Evolutionary conservation across 37 sponge, comb jelly and placozoan genomes (phyloP).

Genomic region (Geodia barretti): DNA sequence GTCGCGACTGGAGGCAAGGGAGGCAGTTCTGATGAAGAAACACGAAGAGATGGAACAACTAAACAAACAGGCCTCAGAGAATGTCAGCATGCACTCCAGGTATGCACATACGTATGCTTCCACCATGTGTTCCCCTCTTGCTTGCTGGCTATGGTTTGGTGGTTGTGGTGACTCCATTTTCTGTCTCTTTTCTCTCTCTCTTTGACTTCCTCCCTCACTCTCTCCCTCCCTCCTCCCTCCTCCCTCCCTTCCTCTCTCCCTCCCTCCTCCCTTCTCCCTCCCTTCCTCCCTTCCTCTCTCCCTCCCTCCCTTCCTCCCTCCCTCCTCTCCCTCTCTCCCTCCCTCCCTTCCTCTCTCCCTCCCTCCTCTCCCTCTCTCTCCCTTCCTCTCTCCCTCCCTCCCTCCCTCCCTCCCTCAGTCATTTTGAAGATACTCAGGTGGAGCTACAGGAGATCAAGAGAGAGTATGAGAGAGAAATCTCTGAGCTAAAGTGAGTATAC

Average conservation of each 20-base stretch:
- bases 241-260: background rate
- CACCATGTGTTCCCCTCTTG: no score
- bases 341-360: background rate
- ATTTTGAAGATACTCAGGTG: background rate
- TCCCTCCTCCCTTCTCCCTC: background rate
- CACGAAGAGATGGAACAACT: background rate
- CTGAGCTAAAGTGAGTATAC: conserved; percentile 32
- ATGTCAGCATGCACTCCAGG: background rate
- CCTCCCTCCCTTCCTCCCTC: background rate
- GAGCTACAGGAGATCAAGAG: conserved; percentile 30
- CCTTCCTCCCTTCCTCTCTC: background rate
- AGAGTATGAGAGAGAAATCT: conserved; percentile 38
- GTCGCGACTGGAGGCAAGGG: conserved; percentile 16
- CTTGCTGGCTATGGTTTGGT: background rate
- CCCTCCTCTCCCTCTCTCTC: background rate
- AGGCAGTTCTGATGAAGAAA: background rate
- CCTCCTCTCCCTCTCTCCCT: background rate
- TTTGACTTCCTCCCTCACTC: background rate
- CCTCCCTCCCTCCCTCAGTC: background rate
- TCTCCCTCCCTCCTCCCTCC: background rate
- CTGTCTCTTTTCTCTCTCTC: background rate
- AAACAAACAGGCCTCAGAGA: background rate
- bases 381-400: background rate
- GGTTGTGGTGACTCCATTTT: background rate
- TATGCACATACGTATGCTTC: background rate